Evolutionary conservation across 2,113 vertebrate species (phyloP).

Genomic region (Beaufortia kweichowensis): DNA sequence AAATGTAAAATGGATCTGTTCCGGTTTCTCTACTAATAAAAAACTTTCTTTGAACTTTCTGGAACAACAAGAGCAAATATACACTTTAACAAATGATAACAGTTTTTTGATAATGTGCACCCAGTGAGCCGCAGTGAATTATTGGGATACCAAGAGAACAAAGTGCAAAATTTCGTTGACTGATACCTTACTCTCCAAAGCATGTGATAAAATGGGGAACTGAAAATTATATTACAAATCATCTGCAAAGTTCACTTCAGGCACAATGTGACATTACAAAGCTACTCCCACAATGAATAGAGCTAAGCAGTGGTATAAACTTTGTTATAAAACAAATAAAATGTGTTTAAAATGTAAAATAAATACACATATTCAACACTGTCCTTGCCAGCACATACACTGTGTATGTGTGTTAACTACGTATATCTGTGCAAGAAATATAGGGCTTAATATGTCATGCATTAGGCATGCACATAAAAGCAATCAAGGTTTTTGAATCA

Average conservation of each 20-base stretch:
- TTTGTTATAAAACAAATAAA: not conserved
- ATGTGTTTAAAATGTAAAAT: not conserved
- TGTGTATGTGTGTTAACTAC: no score
- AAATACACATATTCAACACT: not conserved
- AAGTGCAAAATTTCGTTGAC: not conserved
- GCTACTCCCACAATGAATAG: not conserved
- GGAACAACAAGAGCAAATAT: not conserved
- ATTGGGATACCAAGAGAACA: not conserved
- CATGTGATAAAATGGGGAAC: constrained; percentile 7
- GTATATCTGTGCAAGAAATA: no score
- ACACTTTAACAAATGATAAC: constrained; percentile 28
- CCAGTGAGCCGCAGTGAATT: not conserved
- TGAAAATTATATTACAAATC: constrained; percentile 28
- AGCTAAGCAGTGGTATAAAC: not conserved
- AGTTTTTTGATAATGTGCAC: constrained; percentile 1
- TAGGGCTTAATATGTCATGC: no score
- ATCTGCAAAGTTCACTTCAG: constrained; percentile 1
- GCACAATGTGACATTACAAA: not conserved
- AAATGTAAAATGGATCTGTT: not conserved
- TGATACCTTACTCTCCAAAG: not conserved
- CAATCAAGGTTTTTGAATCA: no score
- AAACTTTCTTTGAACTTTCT: not conserved
- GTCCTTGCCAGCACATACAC: not conserved
- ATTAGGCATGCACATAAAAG: no score
- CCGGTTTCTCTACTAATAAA: not conserved